phyloP scores from a whole-genome alignment of 2,888 invertebrate species.

The Metacarcinus magister region DNA sequence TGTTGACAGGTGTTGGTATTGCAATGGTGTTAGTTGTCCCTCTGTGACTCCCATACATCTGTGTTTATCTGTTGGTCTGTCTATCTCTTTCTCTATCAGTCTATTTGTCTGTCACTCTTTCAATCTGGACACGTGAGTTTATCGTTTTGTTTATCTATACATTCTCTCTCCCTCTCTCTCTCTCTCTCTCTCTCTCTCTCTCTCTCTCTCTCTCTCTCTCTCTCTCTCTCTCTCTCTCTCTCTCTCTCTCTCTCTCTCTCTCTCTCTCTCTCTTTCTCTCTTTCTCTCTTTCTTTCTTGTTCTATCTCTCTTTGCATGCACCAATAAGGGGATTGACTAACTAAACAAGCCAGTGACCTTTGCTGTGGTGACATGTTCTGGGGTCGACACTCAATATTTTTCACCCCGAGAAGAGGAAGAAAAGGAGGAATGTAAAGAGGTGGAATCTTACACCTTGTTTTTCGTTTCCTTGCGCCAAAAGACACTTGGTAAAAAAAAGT shows the following conservation, averaged over 20 bases:
- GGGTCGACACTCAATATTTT: no score
- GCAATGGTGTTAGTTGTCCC: no score
- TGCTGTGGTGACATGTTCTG: no score
- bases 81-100: not conserved
- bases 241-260: conserved; percentile 38
- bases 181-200: conserved; percentile 15
- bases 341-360: no score
- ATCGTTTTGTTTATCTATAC: not conserved
- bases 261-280: not conserved
- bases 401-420: no score
- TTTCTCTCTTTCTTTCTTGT: not conserved
- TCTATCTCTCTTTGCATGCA: not conserved
- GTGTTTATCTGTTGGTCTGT: not conserved
- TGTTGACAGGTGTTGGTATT: no score
- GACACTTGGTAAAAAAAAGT: no score
- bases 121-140: not conserved
- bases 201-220: conserved; percentile 30
- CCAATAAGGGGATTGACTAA: no score
- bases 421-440: no score
- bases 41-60: not conserved
- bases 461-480: no score
- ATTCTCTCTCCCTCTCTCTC: not conserved
- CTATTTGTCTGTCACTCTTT: not conserved
- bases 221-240: conserved; percentile 43
- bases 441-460: no score